Base-by-base conservation (phyloP, 2,113 vertebrate genomes). In the Melierax canorus region DNA sequence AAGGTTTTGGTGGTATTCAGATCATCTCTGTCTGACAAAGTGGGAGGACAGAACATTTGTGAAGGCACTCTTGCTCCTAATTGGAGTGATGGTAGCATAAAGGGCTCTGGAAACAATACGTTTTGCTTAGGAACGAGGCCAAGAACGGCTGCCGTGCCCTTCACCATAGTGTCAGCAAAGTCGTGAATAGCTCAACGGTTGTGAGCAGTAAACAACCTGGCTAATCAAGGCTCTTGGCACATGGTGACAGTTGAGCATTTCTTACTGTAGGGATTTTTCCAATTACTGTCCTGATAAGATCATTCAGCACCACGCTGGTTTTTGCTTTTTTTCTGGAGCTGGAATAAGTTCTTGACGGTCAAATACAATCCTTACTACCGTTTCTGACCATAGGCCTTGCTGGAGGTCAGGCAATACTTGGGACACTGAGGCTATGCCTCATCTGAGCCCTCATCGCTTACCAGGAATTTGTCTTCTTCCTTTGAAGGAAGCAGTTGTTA, bases 71-170 rank as follows among this genome's bases (percentile, higher is more conserved):
- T 79, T 83, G 92, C 63, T 96, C 88, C 95, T 96, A 95, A 96
- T 92, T 96, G 97, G 92, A 94, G 90, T 90, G 90, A 96, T 95
- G 81, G 92, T 93, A 14, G 15, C 86, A 96, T 73, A 94, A 97
- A 96, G 59, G 84, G 56, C 63, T 90, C 56, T 95, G 93, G 88
- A 91, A 92, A 96, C 82, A 94, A 94, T 92, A 58, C 0, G 0
- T 62, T 22, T 38, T 69, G 75, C 72, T 83, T 90, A 86, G 97
- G 94, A 97, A 83, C 0, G 26, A 94, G 86, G 92, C 92, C 94
- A 97, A 80, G 94, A 58, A 58, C 2, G 38, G 59, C 85, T 94
- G 90, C 85, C 11, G 1, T 92, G 90, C 71, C 88, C 88, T 94
- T 96, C 92, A 94, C 85, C 81, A 50, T 21, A 55, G 95, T 86